Evolutionary conservation across 2,888 invertebrate genomes (phyloP), one percentile per base, ranked within the genome.

Genomic region (Drosophila flavopinicola): DNA sequence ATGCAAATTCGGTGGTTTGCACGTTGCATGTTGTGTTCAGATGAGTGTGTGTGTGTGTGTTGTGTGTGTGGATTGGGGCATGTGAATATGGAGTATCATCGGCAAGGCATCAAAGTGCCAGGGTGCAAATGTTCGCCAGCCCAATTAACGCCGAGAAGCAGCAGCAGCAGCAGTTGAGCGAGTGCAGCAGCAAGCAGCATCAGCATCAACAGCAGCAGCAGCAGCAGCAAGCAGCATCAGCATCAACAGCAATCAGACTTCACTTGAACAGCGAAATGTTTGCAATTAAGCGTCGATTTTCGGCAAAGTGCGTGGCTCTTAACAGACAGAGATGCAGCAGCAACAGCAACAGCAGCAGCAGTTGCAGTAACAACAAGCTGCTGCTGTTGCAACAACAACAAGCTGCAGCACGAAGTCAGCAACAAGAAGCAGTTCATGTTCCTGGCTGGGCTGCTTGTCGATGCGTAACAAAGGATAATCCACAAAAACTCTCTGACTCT

Each of bases 101-200:
- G 86, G 76, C 77, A 58, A 75, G 69, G 84, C 78, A 84, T 86
- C 83, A 84, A 85, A 84, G 84, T 75, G 80, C 74, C 78, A 77
- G 60, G 63, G 54, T 52, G 64, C 65, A 77, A 84, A 80, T 83
- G 83, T 76, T 78, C 68, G 69, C 66, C 67, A 66, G 68, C 64
- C 87, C 85, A 86, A 86, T 86, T 86, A 86, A 86, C 83, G 76
- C 77, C n/a, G n/a, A n/a, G n/a, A 48, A 61, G 57, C 44, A 47
- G 49, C 59, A 53, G 30, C 39, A 49, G 30, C 37, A 45, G 11
- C 10, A 61, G 47, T 38, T 45, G 39, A 63, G 47, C 35, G n/a
- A n/a, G n/a, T 37, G 30, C 49, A 45, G 24, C 30, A 65, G 6
- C 25, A 49, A 29, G 24, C 30, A 65, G 6, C 25, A 49, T 25